These are phyloP conservation scores for Drosophila leonis DNA, from an alignment of 2,888 invertebrate genomes.

Conservation along the genomic window DNA sequence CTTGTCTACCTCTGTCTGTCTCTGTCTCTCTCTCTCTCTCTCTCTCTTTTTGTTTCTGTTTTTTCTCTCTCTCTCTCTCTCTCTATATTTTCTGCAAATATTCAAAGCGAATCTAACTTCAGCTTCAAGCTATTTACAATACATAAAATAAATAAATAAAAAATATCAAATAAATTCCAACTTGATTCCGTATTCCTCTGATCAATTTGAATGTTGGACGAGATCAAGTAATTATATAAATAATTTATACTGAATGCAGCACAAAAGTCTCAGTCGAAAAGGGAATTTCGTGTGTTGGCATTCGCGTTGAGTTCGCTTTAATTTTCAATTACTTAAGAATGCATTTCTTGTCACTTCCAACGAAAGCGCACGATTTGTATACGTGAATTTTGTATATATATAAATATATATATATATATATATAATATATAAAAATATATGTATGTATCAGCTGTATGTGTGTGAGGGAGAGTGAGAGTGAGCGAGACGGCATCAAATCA, in stretches of 20 bases:
- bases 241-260: background rate
- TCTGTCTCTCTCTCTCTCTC: too few species aligned
- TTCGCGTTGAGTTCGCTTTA: slow-evolving; percentile 44
- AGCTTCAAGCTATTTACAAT: too few species aligned
- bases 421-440: background rate
- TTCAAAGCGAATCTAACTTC: background rate
- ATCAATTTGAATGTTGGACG: background rate
- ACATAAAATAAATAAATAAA: too few species aligned
- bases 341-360: slow-evolving; percentile 68
- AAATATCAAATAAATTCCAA: too few species aligned
- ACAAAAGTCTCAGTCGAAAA: slow-evolving; percentile 9
- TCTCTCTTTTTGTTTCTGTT: too few species aligned
- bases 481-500: slow-evolving; percentile 56
- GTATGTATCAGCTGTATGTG: background rate
- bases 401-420: too few species aligned
- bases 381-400: slow-evolving; percentile 34
- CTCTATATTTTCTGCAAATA: background rate
- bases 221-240: slow-evolving; percentile 9
- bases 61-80: background rate
- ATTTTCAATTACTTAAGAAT: slow-evolving; percentile 76
- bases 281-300: slow-evolving; percentile 25
- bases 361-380: slow-evolving; percentile 71
- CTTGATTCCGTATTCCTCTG: background rate
- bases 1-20: too few species aligned
- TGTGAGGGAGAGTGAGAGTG: background rate